Conservation (phyloP, 1,140 invertebrate species). For the Sarcophaga peregrina region DNA sequence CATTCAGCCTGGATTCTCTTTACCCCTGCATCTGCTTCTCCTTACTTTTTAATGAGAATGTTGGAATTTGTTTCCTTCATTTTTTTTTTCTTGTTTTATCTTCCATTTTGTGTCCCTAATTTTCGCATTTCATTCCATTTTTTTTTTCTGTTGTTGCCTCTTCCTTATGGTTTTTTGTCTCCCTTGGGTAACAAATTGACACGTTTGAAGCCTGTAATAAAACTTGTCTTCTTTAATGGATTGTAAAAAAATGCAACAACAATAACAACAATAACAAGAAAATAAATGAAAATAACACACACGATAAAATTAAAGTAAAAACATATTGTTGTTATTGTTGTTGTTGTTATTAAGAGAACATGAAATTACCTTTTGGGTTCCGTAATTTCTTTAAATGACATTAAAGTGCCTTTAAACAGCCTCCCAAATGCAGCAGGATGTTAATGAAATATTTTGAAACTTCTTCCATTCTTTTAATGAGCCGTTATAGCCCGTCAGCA, state of each 20-base stretch:
- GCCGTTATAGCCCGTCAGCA: neutral
- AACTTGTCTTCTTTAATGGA: conserved; percentile 36
- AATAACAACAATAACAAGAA: neutral
- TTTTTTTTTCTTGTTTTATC: neutral
- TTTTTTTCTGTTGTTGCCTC: neutral
- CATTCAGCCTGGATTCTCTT: no score
- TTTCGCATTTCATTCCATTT: neutral
- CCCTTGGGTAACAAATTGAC: conserved; percentile 34
- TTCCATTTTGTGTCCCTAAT: neutral
- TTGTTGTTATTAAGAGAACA: neutral
- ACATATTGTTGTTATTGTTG: neutral
- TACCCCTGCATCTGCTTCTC: neutral
- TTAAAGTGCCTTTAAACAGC: conserved; percentile 4
- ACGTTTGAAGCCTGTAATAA: conserved; percentile 34
- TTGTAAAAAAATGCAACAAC: conserved; percentile 16
- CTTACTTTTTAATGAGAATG: neutral
- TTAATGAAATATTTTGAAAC: neutral
- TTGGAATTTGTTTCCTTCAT: neutral
- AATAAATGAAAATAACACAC: neutral
- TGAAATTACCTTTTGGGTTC: conserved; percentile 33
- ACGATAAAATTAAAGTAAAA: neutral
- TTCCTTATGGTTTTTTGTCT: no score
- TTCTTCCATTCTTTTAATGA: neutral
- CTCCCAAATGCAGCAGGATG: neutral
- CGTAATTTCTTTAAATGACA: conserved; percentile 34